Conservation (phyloP, 1,140 invertebrate species). For the Sycophaga agraensis region DNA sequence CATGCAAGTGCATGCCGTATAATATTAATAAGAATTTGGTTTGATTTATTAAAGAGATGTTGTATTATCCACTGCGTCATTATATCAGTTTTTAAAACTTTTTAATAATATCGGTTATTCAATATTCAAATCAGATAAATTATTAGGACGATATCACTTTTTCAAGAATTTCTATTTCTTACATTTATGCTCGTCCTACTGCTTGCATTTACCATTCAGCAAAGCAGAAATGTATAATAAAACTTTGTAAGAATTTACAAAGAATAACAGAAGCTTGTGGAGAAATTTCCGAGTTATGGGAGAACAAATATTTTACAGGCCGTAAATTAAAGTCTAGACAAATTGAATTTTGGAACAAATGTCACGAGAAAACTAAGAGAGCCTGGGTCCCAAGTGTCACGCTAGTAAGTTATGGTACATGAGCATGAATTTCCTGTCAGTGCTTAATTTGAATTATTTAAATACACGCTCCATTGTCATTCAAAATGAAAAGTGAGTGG, state of each 20-base stretch:
- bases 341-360: constrained; percentile 24
- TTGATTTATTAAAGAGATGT: too few species aligned
- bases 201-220: too few species aligned
- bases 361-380: not conserved
- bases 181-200: too few species aligned
- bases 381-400: constrained; percentile 1
- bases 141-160: too few species aligned
- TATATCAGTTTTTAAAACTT: too few species aligned
- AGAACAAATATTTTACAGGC: constrained; percentile 16
- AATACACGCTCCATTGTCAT: constrained; percentile 19
- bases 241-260: not conserved
- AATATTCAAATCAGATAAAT: too few species aligned
- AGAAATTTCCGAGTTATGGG: constrained; percentile 1
- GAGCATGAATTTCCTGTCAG: constrained; percentile 25
- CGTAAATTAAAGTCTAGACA: constrained; percentile 11
- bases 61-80: too few species aligned
- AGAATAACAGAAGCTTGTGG: not conserved
- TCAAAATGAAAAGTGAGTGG: constrained; percentile 1
- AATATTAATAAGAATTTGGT: too few species aligned
- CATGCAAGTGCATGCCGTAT: too few species aligned
- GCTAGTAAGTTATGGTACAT: constrained; percentile 19
- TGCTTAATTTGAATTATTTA: constrained; percentile 26
- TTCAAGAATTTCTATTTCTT: too few species aligned
- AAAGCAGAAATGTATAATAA: not conserved
- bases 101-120: too few species aligned